Percentiles rank a stretch among this genome's conserved stretches.
These are phyloP conservation scores for Drosophila emarginata DNA, from an alignment of 2,888 invertebrate genomes.

Conservation along the genomic window DNA sequence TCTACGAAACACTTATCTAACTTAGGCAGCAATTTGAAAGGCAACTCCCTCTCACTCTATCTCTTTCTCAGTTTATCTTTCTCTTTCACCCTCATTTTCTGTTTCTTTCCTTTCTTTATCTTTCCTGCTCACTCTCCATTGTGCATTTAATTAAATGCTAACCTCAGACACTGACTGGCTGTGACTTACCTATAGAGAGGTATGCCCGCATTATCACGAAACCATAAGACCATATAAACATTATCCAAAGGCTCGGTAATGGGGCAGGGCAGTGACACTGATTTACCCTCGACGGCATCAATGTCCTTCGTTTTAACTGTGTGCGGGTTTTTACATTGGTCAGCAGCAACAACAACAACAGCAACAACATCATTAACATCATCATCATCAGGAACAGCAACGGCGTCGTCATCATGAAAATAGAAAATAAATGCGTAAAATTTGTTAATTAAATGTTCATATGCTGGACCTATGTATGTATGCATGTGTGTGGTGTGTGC, in stretches of 20 bases:
- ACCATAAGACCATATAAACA: slow-evolving; percentile 96
- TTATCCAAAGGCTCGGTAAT: slow-evolving; percentile 92
- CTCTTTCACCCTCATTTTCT: not conserved
- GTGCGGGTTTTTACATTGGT: slow-evolving; percentile 46
- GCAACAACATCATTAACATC: slow-evolving; percentile 27
- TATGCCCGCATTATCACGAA: slow-evolving; percentile 92
- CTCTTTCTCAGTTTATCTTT: not conserved
- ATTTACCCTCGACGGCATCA: slow-evolving; percentile 93
- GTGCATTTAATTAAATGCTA: slow-evolving; percentile 73
- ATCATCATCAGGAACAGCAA: slow-evolving; percentile 24
- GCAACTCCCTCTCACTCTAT: slow-evolving; percentile 58
- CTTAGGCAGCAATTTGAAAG: slow-evolving; percentile 56
- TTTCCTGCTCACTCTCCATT: not conserved
- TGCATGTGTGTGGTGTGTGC: slow-evolving; percentile 43
- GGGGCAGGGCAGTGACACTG: slow-evolving; percentile 93
- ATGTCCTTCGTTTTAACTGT: slow-evolving; percentile 90
- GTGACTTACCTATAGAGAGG: slow-evolving; percentile 91
- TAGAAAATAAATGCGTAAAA: slow-evolving; percentile 77
- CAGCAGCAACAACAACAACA: slow-evolving; percentile 40
- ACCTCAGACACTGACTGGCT: slow-evolving; percentile 34
- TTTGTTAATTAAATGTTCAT: slow-evolving; percentile 74
- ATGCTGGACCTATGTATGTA: slow-evolving; percentile 24
- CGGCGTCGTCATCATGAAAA: slow-evolving; percentile 54
- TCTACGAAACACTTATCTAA: slow-evolving; percentile 36
- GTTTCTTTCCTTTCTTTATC: not conserved